These are phyloP conservation scores for Hyles euphorbiae DNA, from an alignment of 1,140 invertebrate species.

Conservation along the genomic window DNA sequence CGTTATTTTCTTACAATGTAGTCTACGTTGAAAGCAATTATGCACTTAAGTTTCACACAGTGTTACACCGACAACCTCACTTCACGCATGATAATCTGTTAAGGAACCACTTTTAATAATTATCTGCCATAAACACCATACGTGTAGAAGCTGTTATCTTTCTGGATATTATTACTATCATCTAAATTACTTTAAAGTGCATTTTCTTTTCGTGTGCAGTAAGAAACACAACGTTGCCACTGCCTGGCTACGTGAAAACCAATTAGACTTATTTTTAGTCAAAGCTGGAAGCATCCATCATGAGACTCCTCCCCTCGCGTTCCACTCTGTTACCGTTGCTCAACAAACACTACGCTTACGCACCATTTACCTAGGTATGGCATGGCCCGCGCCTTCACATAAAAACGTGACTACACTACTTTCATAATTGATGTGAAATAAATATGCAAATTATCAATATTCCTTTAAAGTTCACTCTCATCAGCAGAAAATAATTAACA, in stretches of 20 bases:
- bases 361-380: neutral
- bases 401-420: neutral
- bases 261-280: slow-evolving; percentile 60
- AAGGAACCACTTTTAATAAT: no score
- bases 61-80: no score
- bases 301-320: slow-evolving; percentile 42
- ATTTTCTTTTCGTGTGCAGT: slow-evolving; percentile 11
- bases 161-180: neutral
- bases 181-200: slow-evolving; percentile 9
- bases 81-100: no score
- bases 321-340: slow-evolving; percentile 37
- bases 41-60: neutral
- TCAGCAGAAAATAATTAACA: slow-evolving; percentile 16
- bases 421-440: no score
- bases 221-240: slow-evolving; percentile 21
- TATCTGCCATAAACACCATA: no score
- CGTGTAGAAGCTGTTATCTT: no score
- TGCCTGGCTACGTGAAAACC: slow-evolving; percentile 49
- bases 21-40: no score
- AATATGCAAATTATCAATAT: slow-evolving; percentile 5
- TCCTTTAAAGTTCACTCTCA: slow-evolving; percentile 13
- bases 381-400: neutral
- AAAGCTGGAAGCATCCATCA: slow-evolving; percentile 54
- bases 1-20: no score
- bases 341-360: slow-evolving; percentile 8